Percentiles rank a stretch among this genome's conserved stretches.
Evolutionary conservation across 2,113 vertebrate genomes (phyloP).

Genomic region (Vimba vimba): DNA sequence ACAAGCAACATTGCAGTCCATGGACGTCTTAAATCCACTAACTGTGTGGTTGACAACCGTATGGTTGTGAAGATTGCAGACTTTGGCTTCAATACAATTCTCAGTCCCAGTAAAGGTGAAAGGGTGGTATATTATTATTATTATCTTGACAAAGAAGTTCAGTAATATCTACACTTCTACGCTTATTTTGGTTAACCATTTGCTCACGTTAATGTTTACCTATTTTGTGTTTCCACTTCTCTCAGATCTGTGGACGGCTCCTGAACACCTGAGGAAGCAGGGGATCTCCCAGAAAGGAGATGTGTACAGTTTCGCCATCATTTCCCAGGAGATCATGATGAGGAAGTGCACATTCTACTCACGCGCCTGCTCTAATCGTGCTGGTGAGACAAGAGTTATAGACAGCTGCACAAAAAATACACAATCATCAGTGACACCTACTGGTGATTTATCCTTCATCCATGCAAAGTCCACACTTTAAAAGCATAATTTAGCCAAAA

Average conservation of each 20-base stretch:
- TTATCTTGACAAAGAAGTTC: not conserved
- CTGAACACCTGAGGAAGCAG: conserved; percentile 86
- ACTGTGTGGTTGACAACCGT: conserved; percentile 94
- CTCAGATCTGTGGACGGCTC: conserved; percentile 92
- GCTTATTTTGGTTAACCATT: not conserved
- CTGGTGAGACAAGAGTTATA: conserved; percentile 60
- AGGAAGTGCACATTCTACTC: conserved; percentile 90
- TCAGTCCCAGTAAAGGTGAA: conserved; percentile 84
- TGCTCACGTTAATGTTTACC: not conserved
- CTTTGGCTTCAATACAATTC: conserved; percentile 91
- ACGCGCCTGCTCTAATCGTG: conserved; percentile 63
- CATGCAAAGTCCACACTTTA: not conserved
- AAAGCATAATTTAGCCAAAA: not conserved
- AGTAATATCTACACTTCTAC: too few relatives aligned
- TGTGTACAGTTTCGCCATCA: conserved; percentile 93
- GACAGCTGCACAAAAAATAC: not conserved
- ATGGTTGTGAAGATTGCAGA: conserved; percentile 99
- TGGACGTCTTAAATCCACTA: conserved; percentile 94
- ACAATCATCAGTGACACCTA: conserved; percentile 30
- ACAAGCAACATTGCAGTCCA: conserved; percentile 92
- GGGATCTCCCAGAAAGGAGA: conserved; percentile 93
- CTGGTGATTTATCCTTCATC: conserved; percentile 24
- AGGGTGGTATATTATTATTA: not conserved
- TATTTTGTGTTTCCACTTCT: not conserved
- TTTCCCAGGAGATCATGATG: conserved; percentile 93